phyloP scores from a whole-genome alignment of 2,888 invertebrate species.

The Drosophila gaucha region DNA sequence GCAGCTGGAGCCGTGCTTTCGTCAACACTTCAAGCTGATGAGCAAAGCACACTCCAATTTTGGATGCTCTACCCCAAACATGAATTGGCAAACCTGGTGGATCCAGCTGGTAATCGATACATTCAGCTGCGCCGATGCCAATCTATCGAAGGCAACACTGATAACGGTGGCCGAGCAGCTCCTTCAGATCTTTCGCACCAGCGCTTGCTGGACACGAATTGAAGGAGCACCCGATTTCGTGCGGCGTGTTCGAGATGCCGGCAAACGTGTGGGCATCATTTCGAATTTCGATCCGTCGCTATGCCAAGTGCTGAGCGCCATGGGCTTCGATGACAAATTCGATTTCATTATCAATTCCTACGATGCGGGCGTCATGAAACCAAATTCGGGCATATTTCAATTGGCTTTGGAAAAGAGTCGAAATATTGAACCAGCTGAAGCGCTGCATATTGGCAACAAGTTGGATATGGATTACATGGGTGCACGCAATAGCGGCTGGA shows the following conservation, averaged over 20 bases:
- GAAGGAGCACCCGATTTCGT: slow-evolving; percentile 87
- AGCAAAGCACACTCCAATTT: slow-evolving; percentile 90
- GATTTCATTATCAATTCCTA: slow-evolving; percentile 93
- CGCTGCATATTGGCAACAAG: slow-evolving; percentile 94
- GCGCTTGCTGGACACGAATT: slow-evolving; percentile 89
- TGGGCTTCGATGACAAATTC: slow-evolving; percentile 88
- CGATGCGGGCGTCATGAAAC: slow-evolving; percentile 86
- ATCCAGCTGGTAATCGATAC: slow-evolving; percentile 83
- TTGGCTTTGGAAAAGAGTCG: slow-evolving; percentile 86
- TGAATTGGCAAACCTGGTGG: slow-evolving; percentile 95
- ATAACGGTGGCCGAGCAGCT: slow-evolving; percentile 86
- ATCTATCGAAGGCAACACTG: slow-evolving; percentile 63
- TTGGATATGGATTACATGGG: slow-evolving; percentile 91
- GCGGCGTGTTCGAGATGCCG: slow-evolving; percentile 84
- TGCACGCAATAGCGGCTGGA: slow-evolving; percentile 87
- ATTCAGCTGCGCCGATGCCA: slow-evolving; percentile 65
- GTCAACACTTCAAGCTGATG: slow-evolving; percentile 87
- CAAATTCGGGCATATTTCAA: slow-evolving; percentile 77
- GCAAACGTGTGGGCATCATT: slow-evolving; percentile 89
- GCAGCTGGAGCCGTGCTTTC: slow-evolving; percentile 86
- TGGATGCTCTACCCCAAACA: slow-evolving; percentile 87
- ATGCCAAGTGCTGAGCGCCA: slow-evolving; percentile 87
- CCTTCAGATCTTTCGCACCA: slow-evolving; percentile 89
- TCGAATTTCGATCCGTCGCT: slow-evolving; percentile 96
- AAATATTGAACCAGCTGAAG: slow-evolving; percentile 86